phyloP scores from a whole-genome alignment of 2,797 vertebrate species.

The Rhyacichthys aspro region DNA sequence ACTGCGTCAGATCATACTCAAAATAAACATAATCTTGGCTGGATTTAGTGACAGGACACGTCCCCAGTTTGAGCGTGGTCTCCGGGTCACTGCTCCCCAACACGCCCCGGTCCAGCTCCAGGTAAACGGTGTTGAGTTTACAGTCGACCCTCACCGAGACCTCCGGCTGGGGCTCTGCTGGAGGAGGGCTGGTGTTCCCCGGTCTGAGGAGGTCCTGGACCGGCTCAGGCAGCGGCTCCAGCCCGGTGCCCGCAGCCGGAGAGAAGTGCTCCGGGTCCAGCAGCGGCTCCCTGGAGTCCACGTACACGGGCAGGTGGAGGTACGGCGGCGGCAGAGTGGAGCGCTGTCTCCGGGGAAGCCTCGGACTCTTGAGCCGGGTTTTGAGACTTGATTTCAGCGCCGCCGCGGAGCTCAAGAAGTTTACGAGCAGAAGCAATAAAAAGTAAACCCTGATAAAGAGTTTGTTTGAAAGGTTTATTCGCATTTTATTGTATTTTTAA shows the following conservation, averaged over 20 bases:
- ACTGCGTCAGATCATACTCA: conserved; percentile 57
- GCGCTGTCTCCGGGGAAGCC: not conserved
- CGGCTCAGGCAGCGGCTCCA: conserved; percentile 45
- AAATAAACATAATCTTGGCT: conserved; percentile 61
- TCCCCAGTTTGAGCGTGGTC: conserved; percentile 62
- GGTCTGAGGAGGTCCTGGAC: conserved; percentile 62
- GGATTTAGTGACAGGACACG: conserved; percentile 52
- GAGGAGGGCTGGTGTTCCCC: not conserved
- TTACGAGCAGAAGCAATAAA: not conserved
- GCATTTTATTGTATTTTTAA: not conserved
- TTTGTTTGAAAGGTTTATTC: not conserved
- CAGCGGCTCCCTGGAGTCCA: conserved; percentile 59
- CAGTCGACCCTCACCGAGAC: conserved; percentile 52
- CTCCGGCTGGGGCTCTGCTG: not conserved
- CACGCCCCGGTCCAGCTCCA: conserved; percentile 57
- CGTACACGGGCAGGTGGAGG: conserved; percentile 67
- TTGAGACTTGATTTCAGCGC: conserved; percentile 1
- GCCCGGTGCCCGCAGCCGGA: conserved; percentile 45
- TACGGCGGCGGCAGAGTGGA: conserved; percentile 23
- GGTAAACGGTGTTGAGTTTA: conserved; percentile 49
- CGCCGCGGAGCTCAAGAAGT: not conserved
- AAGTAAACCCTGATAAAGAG: conserved; percentile 12
- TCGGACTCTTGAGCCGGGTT: not conserved
- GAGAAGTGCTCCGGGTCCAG: conserved; percentile 54
- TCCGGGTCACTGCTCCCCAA: conserved; percentile 16